Conservation (phyloP, 2,888 invertebrate species). For the Yponomeuta plumbellus region DNA sequence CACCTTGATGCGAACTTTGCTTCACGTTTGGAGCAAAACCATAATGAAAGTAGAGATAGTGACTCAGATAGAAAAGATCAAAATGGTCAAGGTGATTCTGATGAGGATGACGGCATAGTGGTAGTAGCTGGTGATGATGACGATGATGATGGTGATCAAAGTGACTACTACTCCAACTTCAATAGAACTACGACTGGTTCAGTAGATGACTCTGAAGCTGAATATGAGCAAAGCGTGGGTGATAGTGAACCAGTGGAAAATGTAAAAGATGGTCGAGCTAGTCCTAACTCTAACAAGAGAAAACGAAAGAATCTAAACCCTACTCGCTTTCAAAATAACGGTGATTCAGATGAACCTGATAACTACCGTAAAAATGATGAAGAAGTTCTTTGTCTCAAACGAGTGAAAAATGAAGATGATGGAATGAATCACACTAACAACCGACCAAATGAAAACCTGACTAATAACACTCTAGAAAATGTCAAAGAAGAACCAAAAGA, state of each 20-base stretch:
- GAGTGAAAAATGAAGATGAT: conserved; percentile 50
- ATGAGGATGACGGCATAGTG: conserved; percentile 85
- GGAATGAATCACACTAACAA: conserved; percentile 16
- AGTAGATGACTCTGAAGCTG: conserved; percentile 62
- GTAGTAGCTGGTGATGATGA: conserved; percentile 88
- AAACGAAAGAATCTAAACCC: conserved; percentile 94
- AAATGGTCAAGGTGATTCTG: conserved; percentile 80
- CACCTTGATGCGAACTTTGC: conserved; percentile 57
- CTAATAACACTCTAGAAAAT: conserved; percentile 13
- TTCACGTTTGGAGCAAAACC: conserved; percentile 48
- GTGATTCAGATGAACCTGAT: conserved; percentile 35
- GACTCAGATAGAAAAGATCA: conserved; percentile 73
- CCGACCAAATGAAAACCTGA: conserved; percentile 1
- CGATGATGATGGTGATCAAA: conserved; percentile 79
- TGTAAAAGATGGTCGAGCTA: conserved; percentile 69
- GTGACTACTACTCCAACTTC: conserved; percentile 59
- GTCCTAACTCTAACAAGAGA: conserved; percentile 81
- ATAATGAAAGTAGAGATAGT: conserved; percentile 55
- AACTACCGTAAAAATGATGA: conserved; percentile 38
- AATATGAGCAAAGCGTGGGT: conserved; percentile 59
- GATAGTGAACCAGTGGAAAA: conserved; percentile 54
- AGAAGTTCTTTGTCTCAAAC: conserved; percentile 53
- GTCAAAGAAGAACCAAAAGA: conserved; percentile 51
- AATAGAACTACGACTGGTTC: conserved; percentile 57
- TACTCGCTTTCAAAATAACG: conserved; percentile 81